A percentile compares a stretch with the other conserved stretches of the same genome.
These are phyloP conservation scores for Plestiodon gilberti DNA, from an alignment of 2,113 vertebrate genomes.

Conservation along the genomic window DNA sequence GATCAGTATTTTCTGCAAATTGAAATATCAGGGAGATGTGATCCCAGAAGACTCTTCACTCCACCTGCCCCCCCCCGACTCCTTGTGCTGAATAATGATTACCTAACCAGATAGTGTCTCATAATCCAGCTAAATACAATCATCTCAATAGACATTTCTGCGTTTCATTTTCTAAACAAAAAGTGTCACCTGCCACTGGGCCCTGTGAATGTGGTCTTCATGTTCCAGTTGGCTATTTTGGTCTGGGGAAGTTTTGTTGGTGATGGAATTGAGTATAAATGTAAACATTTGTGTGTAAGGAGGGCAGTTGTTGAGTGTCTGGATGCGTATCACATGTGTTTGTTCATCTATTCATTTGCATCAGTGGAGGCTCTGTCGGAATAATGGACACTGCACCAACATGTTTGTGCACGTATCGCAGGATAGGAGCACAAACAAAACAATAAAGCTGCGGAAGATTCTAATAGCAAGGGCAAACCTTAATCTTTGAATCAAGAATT, in stretches of 20 bases:
- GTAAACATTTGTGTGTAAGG: slow-evolving; percentile 28
- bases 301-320: slow-evolving; percentile 40
- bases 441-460: slow-evolving; percentile 19
- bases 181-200: slow-evolving; percentile 36
- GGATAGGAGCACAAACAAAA: slow-evolving; percentile 56
- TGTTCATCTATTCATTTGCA: slow-evolving; percentile 32
- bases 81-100: slow-evolving; percentile 47
- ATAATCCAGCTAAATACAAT: slow-evolving; percentile 28
- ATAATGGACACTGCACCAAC: slow-evolving; percentile 68
- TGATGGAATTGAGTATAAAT: slow-evolving; percentile 45
- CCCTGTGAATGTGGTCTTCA: not conserved
- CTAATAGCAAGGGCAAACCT: not conserved
- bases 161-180: slow-evolving; percentile 32
- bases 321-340: slow-evolving; percentile 18
- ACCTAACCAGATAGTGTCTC: slow-evolving; percentile 5
- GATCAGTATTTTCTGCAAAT: slow-evolving; percentile 39
- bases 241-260: not conserved
- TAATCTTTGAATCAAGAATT: slow-evolving; percentile 21
- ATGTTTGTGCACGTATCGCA: slow-evolving; percentile 58
- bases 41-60: slow-evolving; percentile 48
- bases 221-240: slow-evolving; percentile 22
- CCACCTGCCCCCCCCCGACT: slow-evolving; percentile 40
- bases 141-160: slow-evolving; percentile 11
- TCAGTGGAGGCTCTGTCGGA: slow-evolving; percentile 38
- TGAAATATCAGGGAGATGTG: slow-evolving; percentile 12